Evolutionary conservation across 2,888 invertebrate species (phyloP).

Genomic region (Mylabris sibirica): DNA sequence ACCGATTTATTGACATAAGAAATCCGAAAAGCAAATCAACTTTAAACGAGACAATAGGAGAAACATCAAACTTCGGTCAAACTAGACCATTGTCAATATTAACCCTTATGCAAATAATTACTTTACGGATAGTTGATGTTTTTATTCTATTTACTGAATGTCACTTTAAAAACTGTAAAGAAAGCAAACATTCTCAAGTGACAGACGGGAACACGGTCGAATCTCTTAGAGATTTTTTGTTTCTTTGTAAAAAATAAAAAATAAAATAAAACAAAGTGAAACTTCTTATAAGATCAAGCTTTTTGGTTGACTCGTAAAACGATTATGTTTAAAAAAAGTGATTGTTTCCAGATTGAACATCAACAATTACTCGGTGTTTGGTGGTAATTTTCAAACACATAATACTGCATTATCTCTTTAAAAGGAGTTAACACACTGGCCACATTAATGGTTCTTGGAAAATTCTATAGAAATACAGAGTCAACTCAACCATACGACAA

Average conservation of each 20-base stretch:
- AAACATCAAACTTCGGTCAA: conserved; percentile 50
- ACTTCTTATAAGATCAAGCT: background rate
- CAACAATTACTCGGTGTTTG: conserved; percentile 5
- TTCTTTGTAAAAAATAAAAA: background rate
- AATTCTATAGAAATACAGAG: background rate
- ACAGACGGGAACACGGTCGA: conserved; percentile 32
- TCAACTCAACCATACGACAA: background rate
- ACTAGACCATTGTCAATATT: conserved; percentile 58
- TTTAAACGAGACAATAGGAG: conserved; percentile 34
- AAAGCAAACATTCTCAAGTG: conserved; percentile 50
- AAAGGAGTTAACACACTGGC: conserved; percentile 10
- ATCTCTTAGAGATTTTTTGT: background rate
- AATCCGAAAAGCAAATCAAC: conserved; percentile 26
- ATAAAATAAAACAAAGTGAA: background rate
- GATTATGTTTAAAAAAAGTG: background rate
- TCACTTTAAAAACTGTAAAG: conserved; percentile 57
- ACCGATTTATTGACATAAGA: conserved; percentile 26
- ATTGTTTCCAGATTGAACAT: background rate
- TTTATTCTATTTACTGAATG: conserved; percentile 59
- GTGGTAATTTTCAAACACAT: conserved; percentile 2
- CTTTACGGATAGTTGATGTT: conserved; percentile 59
- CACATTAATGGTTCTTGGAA: conserved; percentile 12
- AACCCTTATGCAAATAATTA: conserved; percentile 58
- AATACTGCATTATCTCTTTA: conserved; percentile 9
- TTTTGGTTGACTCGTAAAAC: background rate